These are phyloP conservation scores for Empis stercorea DNA, from an alignment of 2,888 invertebrate species.

Conservation along the genomic window DNA sequence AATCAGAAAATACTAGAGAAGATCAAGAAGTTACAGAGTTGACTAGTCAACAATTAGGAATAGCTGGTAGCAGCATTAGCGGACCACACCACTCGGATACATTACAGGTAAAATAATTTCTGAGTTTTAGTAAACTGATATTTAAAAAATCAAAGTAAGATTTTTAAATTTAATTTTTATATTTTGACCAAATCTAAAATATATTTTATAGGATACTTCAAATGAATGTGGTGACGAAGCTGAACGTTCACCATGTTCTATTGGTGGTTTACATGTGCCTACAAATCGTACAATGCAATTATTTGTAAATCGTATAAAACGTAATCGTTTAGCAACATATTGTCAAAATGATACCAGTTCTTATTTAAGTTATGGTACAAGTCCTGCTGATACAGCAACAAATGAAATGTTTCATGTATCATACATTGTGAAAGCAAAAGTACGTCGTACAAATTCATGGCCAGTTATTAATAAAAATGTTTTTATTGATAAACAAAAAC, in stretches of 20 bases:
- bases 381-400: constrained; percentile 32
- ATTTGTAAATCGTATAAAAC: constrained; percentile 41
- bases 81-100: constrained; percentile 12
- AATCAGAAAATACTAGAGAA: constrained; percentile 29
- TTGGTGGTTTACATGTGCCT: constrained; percentile 49
- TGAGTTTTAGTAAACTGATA: not conserved
- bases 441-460: constrained; percentile 52
- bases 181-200: too few species aligned
- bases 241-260: constrained; percentile 42
- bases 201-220: constrained; percentile 11
- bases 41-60: constrained; percentile 26
- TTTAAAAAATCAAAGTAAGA: not conserved
- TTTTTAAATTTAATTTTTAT: too few species aligned
- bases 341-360: constrained; percentile 39
- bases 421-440: constrained; percentile 24
- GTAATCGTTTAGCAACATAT: constrained; percentile 51
- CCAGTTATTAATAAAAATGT: constrained; percentile 42
- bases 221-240: constrained; percentile 34
- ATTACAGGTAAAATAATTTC: constrained; percentile 4
- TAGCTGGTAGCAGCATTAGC: constrained; percentile 2
- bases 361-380: constrained; percentile 34
- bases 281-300: constrained; percentile 42
- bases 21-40: constrained; percentile 44
- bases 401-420: constrained; percentile 5
- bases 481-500: constrained; percentile 3